Base-by-base conservation (phyloP, 2,888 invertebrate genomes). In the Entomobrya proxima region DNA sequence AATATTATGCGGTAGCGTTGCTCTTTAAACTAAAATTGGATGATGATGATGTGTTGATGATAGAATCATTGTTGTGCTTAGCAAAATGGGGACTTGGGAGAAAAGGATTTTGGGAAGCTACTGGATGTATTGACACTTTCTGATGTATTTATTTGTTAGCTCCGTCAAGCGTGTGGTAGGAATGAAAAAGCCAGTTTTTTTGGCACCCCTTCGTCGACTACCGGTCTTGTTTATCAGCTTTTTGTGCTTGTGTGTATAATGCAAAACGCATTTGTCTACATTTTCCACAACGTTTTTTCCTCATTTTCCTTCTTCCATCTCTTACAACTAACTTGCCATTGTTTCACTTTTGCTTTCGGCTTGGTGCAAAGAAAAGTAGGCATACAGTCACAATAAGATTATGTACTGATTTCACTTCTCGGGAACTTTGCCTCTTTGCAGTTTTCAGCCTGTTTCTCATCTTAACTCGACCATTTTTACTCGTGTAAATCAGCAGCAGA, bases 171-270 rank as follows among this genome's bases (percentile, higher is more conserved):
- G 40, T 67, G 47, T 47, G 67, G 35, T 40, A 40, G 35, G 40
- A 67, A 67, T 67, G 67, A 40, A 67, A n/a, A 67, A 67, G 40
- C 67, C 40, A 21, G 24, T 67, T 67, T 67, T 67, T 21, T 37
- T n/a, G n/a, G n/a, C 35, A 21, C 9, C 11, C 5, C 37, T 47
- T 3, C 15, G 13, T 3, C 67, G 32, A 35, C 61, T 35, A 35
- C 61, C 61, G 61, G 35, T 58, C 37, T 35, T 37, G 18, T 32
- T 6, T 30, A 27, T 5, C 11, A 24, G 1, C 3, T 5, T 32
- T 27, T 15, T 13, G 58, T 58, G 58, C 30, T 30, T 58, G 11
- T 24, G 58, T n/a, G 15, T 58, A 32, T 11, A 52, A 6, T 58
- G 32, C 32, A 32, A 32, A 11, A 58, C 32, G 30, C 3, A 7